Base-by-base conservation (phyloP, 2,888 invertebrate species). In the Poecilobothrus nobilitatus region DNA sequence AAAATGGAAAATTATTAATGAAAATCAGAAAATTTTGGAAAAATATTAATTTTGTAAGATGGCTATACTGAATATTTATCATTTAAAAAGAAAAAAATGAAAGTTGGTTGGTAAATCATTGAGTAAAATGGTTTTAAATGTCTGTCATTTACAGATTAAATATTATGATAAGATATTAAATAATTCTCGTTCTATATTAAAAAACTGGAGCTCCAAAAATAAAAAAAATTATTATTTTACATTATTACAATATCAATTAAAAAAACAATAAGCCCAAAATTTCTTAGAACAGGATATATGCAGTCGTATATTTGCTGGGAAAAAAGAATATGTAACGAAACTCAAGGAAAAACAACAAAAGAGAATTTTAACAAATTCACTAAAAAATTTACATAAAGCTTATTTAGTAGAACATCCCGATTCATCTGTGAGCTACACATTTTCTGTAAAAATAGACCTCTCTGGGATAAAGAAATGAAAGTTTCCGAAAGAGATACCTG, bases 261-360 rank as follows among this genome's bases (percentile, higher is more conserved):
- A n/a, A 61, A 61, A 61, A 61, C 18, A 61, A n/a, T 18, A 61
- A 18, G n/a, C n/a, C 15, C 18, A 61, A 61, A 61, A n/a, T n/a
- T 61, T 61, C n/a, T n/a, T 61, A 61, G 61, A 61, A n/a, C 61
- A 61, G n/a, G 61, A 61, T n/a, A 18, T n/a, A 7, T n/a, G n/a
- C n/a, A 61, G 61, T n/a, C 61, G 61, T 7, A 15, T 61, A 7
- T 61, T 15, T 61, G 61, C 61, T n/a, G 61, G 61, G 6, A 61
- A n/a, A n/a, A n/a, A 61, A 61, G 6, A 61, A n/a, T 18, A n/a
- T 7, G 61, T 61, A 3, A 61, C 61, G n/a, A 61, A 61, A 61
- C 6, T 18, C 7, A 61, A 61, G n/a, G 61, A 61, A 61, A 61
- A 6, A 61, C 15, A 61, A n/a, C 61, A 61, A 61, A 61, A 61